Percentiles rank a stretch among this genome's conserved stretches.
Conservation (phyloP, 2,888 invertebrate genomes). For the Dorcus parallelipipedus region DNA sequence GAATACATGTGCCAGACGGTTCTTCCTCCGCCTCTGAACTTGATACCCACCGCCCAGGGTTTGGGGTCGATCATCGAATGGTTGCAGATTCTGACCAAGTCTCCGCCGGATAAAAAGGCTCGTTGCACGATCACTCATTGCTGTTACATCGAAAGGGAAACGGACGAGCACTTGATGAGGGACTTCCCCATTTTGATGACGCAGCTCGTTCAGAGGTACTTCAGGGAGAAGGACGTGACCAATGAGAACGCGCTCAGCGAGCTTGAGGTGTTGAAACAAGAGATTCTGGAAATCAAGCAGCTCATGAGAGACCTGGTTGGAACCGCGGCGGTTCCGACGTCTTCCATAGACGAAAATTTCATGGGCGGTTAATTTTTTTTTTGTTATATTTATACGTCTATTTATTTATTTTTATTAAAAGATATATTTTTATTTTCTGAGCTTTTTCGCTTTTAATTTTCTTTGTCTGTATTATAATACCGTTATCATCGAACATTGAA, state of each 20-base stretch:
- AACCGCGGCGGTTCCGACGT: no score
- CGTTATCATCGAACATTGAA: no score
- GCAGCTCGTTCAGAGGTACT: constrained; percentile 60
- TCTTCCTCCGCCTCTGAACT: constrained; percentile 69
- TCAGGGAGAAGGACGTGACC: constrained; percentile 50
- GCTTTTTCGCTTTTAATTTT: no score
- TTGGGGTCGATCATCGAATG: constrained; percentile 51
- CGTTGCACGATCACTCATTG: constrained; percentile 48
- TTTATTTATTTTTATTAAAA: no score
- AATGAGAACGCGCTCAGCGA: constrained; percentile 46
- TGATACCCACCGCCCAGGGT: constrained; percentile 60
- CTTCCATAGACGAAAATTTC: no score
- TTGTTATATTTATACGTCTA: no score
- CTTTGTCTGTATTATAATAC: no score
- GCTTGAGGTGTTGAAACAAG: constrained; percentile 49
- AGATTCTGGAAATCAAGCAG: constrained; percentile 47
- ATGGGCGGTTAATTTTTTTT: no score
- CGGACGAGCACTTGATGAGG: constrained; percentile 43
- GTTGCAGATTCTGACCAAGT: constrained; percentile 46
- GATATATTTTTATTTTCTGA: no score
- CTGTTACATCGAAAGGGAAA: constrained; percentile 46
- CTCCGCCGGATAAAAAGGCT: constrained; percentile 44
- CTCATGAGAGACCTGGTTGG: constrained; percentile 37
- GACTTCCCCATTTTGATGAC: constrained; percentile 59
- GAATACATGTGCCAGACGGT: constrained; percentile 69